Conservation (phyloP, 2,113 vertebrate species). For the Lophochroa leadbeateri region DNA sequence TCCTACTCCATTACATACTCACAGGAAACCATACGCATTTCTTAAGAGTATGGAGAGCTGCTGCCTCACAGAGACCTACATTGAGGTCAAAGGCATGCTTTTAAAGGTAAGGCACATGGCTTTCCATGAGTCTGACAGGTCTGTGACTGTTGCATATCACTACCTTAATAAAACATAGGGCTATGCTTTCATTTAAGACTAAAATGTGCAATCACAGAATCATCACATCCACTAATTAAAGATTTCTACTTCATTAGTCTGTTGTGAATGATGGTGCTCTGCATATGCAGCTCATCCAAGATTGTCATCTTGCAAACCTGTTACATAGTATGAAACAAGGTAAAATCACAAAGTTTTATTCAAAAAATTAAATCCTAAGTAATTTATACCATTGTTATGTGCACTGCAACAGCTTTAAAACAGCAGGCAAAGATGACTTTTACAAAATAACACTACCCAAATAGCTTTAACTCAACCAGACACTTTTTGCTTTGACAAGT, state of each 20-base stretch:
- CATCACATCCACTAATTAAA: neutral
- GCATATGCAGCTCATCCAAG: neutral
- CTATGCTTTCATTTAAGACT: neutral
- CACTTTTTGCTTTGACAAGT: neutral
- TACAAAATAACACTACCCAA: rapidly evolving
- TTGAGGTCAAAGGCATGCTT: neutral
- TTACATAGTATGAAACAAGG: rapidly evolving
- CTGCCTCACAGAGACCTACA: neutral
- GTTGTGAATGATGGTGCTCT: neutral
- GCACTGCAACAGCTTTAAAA: neutral
- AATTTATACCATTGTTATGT: neutral
- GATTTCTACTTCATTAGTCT: neutral
- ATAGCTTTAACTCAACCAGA: neutral
- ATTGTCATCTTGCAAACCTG: neutral
- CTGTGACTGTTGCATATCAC: neutral
- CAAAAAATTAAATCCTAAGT: neutral
- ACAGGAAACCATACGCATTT: neutral
- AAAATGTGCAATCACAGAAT: neutral
- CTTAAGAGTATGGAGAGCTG: neutral
- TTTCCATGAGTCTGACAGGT: neutral
- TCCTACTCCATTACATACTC: neutral
- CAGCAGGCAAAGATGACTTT: neutral
- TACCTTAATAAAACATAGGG: neutral
- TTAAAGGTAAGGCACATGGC: neutral
- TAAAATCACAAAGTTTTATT: neutral